Evolutionary conservation across 2,113 vertebrate species (phyloP).

Genomic region (Heterochromis multidens): DNA sequence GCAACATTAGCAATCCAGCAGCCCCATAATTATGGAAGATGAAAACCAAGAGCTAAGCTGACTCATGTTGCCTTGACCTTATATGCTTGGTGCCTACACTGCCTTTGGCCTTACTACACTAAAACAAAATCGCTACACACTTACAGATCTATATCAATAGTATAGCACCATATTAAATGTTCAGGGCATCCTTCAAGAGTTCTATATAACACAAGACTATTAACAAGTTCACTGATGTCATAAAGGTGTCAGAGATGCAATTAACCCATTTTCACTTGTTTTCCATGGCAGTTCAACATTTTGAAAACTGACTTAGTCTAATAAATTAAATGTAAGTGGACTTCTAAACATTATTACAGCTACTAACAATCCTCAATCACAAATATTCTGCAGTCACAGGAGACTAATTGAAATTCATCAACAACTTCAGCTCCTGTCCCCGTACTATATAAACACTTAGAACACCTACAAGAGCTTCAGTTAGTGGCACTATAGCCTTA

Average conservation of each 20-base stretch:
- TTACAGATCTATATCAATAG: background rate
- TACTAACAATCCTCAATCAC: background rate
- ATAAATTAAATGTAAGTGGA: background rate
- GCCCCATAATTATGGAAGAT: conserved; percentile 19
- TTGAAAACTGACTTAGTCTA: background rate
- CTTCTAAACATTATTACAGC: background rate
- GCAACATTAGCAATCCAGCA: conserved; percentile 1
- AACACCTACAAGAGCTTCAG: background rate
- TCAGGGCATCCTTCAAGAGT: background rate
- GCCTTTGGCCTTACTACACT: background rate
- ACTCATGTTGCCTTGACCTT: conserved; percentile 3
- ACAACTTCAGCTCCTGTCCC: background rate
- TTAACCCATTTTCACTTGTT: background rate
- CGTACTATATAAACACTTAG: background rate
- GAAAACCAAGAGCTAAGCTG: conserved; percentile 7
- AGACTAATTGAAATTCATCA: background rate
- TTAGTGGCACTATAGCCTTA: background rate
- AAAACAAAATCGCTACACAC: background rate
- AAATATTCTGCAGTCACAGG: background rate
- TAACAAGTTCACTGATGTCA: background rate
- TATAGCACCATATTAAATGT: background rate
- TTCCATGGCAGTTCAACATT: too few species aligned
- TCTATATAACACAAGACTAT: background rate
- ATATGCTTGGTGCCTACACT: background rate
- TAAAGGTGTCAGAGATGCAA: background rate